Percentiles rank a stretch among this genome's conserved stretches.
These are phyloP conservation scores for Chelidonichthys spinosus DNA, from an alignment of 2,797 vertebrate genomes.

Conservation along the genomic window DNA sequence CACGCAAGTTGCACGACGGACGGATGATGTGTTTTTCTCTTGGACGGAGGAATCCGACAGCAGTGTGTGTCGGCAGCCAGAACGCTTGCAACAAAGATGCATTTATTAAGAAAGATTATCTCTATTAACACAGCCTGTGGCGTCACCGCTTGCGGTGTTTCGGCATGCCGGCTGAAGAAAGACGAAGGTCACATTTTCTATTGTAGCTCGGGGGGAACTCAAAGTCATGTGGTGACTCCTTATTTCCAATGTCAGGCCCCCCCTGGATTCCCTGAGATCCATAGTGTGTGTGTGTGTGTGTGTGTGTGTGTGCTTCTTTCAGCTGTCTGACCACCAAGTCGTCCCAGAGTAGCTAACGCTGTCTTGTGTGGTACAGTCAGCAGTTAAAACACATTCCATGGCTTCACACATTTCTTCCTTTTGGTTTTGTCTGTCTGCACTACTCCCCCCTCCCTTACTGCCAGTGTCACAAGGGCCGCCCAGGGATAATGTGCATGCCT, in stretches of 20 bases:
- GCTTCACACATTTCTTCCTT: constrained; percentile 79
- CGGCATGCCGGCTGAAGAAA: constrained; percentile 37
- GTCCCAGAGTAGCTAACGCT: constrained; percentile 62
- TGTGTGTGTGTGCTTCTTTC: constrained; percentile 49
- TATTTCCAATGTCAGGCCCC: constrained; percentile 60
- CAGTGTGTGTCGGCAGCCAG: not conserved
- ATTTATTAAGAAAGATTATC: constrained; percentile 44
- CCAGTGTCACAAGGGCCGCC: constrained; percentile 66
- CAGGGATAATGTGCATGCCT: constrained; percentile 43
- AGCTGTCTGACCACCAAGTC: constrained; percentile 70
- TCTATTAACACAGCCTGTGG: constrained; percentile 38
- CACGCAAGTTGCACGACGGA: not conserved
- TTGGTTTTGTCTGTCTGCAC: constrained; percentile 76
- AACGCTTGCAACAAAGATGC: constrained; percentile 33
- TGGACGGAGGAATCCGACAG: not conserved
- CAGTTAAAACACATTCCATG: constrained; percentile 77
- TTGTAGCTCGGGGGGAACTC: constrained; percentile 59
- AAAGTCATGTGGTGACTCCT: constrained; percentile 63
- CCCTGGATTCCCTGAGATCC: constrained; percentile 53
- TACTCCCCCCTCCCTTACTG: constrained; percentile 75
- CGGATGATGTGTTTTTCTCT: constrained; percentile 15
- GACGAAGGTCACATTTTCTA: constrained; percentile 65
- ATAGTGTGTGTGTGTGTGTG: constrained; percentile 51
- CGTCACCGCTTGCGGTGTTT: constrained; percentile 39
- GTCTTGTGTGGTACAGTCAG: constrained; percentile 73